Base-by-base conservation (phyloP, 2,113 vertebrate species). In the Aptenodytes patagonicus region DNA sequence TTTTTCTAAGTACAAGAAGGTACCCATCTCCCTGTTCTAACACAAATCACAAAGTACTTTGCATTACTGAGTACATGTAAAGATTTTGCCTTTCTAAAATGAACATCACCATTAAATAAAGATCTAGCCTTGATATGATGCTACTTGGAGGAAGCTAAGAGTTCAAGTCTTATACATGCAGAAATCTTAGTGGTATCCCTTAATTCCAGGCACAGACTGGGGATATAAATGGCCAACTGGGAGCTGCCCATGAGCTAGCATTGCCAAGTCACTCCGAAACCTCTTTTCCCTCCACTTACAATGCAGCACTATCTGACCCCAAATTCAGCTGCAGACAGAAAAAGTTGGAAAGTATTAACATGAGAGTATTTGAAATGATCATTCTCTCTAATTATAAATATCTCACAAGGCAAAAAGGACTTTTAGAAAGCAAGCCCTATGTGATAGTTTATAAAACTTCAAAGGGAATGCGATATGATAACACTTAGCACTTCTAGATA, bases 401-500 rank as follows among this genome's bases (percentile, higher is more conserved):
- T 90, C 86, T 97, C 89, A 89, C 91, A 73, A 89, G 81, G 94
- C 88, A 92, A 96, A 97, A 94, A 96, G 95, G 97, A 96, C 94
- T 96, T 95, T 97, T 94, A 97, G 95, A 91, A 79, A 61, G 66
- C 92, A 88, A 94, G 95, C 83, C 87, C 91, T 46, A 47, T 82
- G 89, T 88, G 95, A 83, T 25, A 91, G 93, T 90, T 95, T 96
- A 73, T 95, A 87, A 69, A 96, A 96, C 97, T 97, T 97, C 97
- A 97, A 97, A 95, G 96, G 76, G 89, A 97, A 97, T 96, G 92
- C 0, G 83, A 93, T 89, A 97, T 93, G 96, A 96, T 97, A 96
- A 97, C 87, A 92, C 85, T 97, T 96, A 97, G 94, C 91, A 91
- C 93, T 97, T 95, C 91, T 58, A 92, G 96, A 96, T 96, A 89